Conservation (phyloP, 2,888 invertebrate genomes). For the Therioaphis trifolii region DNA sequence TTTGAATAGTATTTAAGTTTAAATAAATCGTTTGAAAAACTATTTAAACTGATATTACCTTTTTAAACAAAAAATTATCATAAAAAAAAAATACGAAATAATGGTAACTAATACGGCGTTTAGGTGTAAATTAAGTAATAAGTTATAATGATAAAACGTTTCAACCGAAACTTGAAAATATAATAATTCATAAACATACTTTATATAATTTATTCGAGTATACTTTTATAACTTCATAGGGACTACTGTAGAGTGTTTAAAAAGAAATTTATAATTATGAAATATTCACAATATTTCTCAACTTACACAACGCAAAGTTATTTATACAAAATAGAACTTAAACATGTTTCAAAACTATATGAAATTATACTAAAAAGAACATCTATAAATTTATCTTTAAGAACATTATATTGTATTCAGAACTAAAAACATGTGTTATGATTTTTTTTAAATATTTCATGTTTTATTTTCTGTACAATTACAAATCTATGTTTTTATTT, state of each 20-base stretch:
- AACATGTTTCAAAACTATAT: too few species aligned
- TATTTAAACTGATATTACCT: not conserved
- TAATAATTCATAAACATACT: not conserved
- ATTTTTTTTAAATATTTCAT: too few species aligned
- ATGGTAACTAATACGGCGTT: not conserved
- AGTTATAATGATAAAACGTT: not conserved
- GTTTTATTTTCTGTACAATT: too few species aligned
- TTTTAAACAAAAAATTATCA: not conserved
- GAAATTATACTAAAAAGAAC: too few species aligned
- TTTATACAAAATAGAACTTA: too few species aligned
- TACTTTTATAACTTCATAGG: not conserved
- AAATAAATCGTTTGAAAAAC: not conserved
- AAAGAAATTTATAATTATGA: not conserved
- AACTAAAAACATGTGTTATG: too few species aligned
- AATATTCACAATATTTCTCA: not conserved
- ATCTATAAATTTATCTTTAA: too few species aligned
- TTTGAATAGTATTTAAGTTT: not conserved
- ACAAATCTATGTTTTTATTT: too few species aligned
- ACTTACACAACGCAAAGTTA: not conserved
- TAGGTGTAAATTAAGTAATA: too few species aligned
- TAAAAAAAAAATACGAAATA: not conserved
- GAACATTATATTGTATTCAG: too few species aligned
- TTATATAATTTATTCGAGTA: not conserved
- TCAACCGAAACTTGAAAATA: not conserved
- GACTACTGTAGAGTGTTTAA: not conserved